Evolutionary conservation across 2,797 vertebrate species (phyloP).

Genomic region (Acanthornis magna): DNA sequence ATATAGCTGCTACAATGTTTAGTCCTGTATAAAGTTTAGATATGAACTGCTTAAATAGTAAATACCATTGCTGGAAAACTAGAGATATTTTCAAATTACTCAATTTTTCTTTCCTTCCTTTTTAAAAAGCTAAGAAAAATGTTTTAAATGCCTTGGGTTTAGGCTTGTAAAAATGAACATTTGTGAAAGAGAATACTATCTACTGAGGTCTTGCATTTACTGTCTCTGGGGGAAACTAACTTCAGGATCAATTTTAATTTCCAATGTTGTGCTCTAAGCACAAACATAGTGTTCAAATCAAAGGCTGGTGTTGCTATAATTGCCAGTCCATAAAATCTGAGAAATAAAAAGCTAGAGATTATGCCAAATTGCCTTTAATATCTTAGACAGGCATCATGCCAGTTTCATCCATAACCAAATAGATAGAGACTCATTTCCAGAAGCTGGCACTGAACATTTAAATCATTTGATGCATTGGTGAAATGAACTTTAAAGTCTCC

Average conservation of each 20-base stretch:
- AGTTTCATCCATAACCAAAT: background rate
- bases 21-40: background rate
- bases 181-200: background rate
- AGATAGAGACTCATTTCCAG: background rate
- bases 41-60: background rate
- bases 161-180: background rate
- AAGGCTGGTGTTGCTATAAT: background rate
- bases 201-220: background rate
- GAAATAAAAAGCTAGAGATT: background rate
- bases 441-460: background rate
- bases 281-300: background rate
- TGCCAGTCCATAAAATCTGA: background rate
- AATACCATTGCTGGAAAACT: slow-evolving; percentile 24
- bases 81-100: background rate
- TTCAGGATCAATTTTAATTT: background rate
- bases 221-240: background rate
- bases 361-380: background rate
- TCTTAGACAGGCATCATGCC: background rate
- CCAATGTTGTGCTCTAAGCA: background rate
- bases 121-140: background rate
- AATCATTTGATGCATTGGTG: background rate
- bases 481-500: background rate
- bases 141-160: background rate
- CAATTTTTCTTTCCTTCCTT: fast-evolving
- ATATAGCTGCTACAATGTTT: background rate